A percentile compares a stretch with the other conserved stretches of the same genome.
Evolutionary conservation across 2,113 vertebrate species (phyloP).

Genomic region (Nerophis lumbriciformis): DNA sequence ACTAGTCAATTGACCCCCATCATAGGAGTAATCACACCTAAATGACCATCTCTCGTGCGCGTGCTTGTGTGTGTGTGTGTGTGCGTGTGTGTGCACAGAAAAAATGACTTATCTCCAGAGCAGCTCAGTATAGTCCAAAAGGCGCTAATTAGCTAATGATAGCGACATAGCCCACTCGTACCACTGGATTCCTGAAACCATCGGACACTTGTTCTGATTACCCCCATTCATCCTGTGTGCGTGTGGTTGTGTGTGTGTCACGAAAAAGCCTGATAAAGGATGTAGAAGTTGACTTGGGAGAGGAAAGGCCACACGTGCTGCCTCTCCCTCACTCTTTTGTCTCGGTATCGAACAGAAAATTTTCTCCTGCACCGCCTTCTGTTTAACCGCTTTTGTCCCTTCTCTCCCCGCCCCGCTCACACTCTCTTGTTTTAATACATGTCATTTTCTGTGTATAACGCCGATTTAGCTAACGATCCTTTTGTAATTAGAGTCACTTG

Average conservation of each 20-base stretch:
- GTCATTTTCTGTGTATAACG: constrained; percentile 21
- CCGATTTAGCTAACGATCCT: not conserved
- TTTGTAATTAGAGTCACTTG: constrained; percentile 31
- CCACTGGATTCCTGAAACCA: constrained; percentile 53
- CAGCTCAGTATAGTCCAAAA: constrained; percentile 54
- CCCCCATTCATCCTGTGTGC: constrained; percentile 53
- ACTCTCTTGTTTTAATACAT: constrained; percentile 36
- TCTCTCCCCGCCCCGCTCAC: constrained; percentile 3
- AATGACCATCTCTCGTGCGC: constrained; percentile 33
- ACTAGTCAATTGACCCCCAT: constrained; percentile 39
- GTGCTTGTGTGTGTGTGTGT: constrained; percentile 27
- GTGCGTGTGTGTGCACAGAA: not conserved
- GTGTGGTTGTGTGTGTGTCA: constrained; percentile 10
- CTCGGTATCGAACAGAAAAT: constrained; percentile 58
- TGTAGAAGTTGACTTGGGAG: constrained; percentile 44
- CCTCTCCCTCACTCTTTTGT: constrained; percentile 50
- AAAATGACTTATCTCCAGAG: constrained; percentile 44
- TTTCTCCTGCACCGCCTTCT: constrained; percentile 40
- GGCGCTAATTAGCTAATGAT: constrained; percentile 72
- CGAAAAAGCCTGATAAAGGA: constrained; percentile 37
- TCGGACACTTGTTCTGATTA: constrained; percentile 69
- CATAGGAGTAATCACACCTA: constrained; percentile 57
- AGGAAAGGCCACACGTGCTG: constrained; percentile 44
- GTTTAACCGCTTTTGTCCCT: constrained; percentile 56
- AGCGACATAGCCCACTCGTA: constrained; percentile 58